Base-by-base conservation (phyloP, 2,888 invertebrate species). In the Pharmacophagus antenor region DNA sequence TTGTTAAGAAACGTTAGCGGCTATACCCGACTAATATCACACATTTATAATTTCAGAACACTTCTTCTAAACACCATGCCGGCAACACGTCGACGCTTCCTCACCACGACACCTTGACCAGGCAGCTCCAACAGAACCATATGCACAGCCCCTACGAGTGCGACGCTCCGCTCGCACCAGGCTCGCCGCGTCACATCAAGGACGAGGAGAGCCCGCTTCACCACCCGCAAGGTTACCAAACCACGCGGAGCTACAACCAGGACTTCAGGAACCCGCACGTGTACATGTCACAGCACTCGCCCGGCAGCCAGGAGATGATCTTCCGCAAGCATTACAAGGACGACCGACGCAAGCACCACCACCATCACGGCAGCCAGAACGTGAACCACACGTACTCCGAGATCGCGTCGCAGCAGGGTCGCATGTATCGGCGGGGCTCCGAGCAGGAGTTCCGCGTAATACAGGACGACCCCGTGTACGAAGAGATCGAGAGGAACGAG, bases 341-440 rank as follows among this genome's bases (percentile, higher is more conserved):
- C 60, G 91, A 82, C 64, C 84, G 76, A 63, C 79, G 79, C 79
- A 87, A 84, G 84, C 87, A 87, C 76, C 86, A 88, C 86, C 90
- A 90, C 44, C 87, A 89, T 22, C 88, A 88, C 44, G 94, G 80
- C 85, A 94, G 85, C 65, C 90, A 88, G 66, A 87, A 87, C 27
- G 92, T 94, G 77, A 94, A 94, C 73, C 95, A 95, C 73, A 95
- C 95, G 0, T 95, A 95, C 80, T 95, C 95, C 3, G 95, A 95
- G 82, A 95, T 95, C 27, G 88, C 85, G 0, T 78, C 85, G 0
- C 89, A 91, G 56, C 89, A 89, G 68, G 91, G 91, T 25, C 80
- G 91, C 18, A 85, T 87, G 67, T 89, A 90, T 67, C 75, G 91
- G 53, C 86, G 92, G 21, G 92, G 92, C 0, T 88, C 92, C n/a